A percentile compares a stretch with the other conserved stretches of the same genome.
These are phyloP conservation scores for Vollenhovia emeryi DNA, from an alignment of 1,140 invertebrate species.

Conservation along the genomic window DNA sequence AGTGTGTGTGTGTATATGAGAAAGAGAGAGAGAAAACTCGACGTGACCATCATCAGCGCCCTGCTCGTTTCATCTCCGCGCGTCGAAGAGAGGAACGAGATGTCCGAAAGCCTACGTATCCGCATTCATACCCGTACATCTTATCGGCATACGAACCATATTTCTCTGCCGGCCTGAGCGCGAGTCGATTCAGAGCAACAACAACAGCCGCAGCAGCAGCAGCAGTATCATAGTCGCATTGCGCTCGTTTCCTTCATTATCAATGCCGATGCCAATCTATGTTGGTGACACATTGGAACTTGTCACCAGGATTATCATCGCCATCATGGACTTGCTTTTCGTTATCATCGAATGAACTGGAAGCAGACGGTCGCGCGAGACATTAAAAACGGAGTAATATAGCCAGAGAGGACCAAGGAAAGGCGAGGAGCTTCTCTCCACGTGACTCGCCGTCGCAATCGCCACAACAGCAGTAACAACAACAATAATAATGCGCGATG, in stretches of 20 bases:
- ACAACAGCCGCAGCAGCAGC: background rate
- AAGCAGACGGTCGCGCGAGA: background rate
- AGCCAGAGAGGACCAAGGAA: constrained; percentile 53
- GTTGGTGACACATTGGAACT: background rate
- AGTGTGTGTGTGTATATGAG: too few species aligned
- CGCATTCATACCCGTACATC: constrained; percentile 18
- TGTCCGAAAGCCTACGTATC: background rate
- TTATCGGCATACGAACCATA: background rate
- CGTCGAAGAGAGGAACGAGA: background rate
- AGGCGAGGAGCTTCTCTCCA: constrained; percentile 30
- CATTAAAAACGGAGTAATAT: background rate
- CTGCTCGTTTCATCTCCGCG: background rate
- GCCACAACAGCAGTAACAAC: constrained; percentile 29
- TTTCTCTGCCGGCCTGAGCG: constrained; percentile 10
- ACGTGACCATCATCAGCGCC: background rate
- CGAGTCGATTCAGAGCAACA: background rate
- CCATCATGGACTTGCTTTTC: constrained; percentile 51
- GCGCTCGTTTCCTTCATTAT: constrained; percentile 26
- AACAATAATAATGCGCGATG: constrained; percentile 30
- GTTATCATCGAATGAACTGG: constrained; percentile 4
- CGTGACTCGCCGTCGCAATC: constrained; percentile 60
- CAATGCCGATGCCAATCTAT: constrained; percentile 31
- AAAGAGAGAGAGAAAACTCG: constrained; percentile 21
- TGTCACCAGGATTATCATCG: background rate
- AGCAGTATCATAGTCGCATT: background rate